These are phyloP conservation scores for Mus pahari DNA, from an alignment of 2,113 vertebrate species.

Conservation along the genomic window DNA sequence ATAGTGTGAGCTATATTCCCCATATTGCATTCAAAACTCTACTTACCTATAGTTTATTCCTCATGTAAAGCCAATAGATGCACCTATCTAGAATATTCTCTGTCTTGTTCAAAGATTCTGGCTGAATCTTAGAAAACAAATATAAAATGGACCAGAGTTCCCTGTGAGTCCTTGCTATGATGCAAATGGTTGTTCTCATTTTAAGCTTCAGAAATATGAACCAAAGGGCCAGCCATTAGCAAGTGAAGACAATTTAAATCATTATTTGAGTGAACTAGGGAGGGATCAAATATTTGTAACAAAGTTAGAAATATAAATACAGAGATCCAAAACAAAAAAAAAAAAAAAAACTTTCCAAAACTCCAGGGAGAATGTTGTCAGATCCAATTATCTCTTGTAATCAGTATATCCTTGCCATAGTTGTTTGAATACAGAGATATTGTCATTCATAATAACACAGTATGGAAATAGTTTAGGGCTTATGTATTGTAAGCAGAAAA, in stretches of 20 bases:
- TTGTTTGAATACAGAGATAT: background rate
- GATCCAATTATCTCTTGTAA: constrained; percentile 65
- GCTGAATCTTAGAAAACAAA: background rate
- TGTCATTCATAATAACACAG: background rate
- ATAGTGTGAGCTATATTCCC: background rate
- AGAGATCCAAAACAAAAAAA: constrained; percentile 41
- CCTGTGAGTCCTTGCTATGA: background rate
- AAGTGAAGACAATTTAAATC: constrained; percentile 35
- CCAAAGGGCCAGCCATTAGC: background rate
- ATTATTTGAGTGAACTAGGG: background rate
- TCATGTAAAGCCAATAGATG: constrained; percentile 3
- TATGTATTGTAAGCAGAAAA: background rate
- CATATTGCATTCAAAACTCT: constrained; percentile 39
- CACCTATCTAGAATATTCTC: background rate
- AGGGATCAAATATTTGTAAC: background rate
- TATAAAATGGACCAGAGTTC: background rate
- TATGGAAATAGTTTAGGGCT: constrained; percentile 11
- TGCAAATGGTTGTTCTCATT: background rate
- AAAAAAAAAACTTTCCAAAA: constrained; percentile 64
- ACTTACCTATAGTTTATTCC: constrained; percentile 41
- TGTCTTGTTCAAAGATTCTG: background rate
- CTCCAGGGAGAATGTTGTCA: constrained; percentile 64
- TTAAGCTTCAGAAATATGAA: constrained; percentile 1
- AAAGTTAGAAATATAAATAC: constrained; percentile 59
- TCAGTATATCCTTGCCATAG: constrained; percentile 13